Conservation (phyloP, 2,797 vertebrate genomes). For the Pangasius krempfi region DNA sequence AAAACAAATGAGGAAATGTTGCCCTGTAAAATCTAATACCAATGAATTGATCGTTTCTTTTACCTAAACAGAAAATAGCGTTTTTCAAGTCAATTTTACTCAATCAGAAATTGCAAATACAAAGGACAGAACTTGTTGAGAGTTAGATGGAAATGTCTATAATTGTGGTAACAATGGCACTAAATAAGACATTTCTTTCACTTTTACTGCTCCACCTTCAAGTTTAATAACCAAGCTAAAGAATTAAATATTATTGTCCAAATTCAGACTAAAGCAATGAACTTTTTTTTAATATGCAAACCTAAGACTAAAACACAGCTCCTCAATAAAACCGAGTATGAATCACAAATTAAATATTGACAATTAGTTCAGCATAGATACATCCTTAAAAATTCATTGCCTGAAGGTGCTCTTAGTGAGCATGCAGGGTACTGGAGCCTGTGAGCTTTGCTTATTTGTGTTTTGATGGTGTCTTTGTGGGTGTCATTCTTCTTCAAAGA, state of each 20-base stretch:
- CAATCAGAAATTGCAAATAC: neutral
- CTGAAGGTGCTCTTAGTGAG: neutral
- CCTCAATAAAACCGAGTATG: neutral
- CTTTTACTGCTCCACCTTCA: neutral
- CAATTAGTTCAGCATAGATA: neutral
- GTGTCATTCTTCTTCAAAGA: conserved; percentile 46
- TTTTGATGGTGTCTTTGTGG: conserved; percentile 51
- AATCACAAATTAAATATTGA: neutral
- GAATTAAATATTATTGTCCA: neutral
- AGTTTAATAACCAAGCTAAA: neutral
- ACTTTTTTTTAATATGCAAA: neutral
- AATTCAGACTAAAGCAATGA: neutral
- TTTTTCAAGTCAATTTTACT: neutral
- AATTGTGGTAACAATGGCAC: neutral
- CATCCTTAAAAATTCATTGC: neutral
- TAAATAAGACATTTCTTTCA: neutral
- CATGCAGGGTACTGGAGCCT: neutral
- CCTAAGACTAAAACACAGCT: neutral
- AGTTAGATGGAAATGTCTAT: neutral
- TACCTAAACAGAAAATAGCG: neutral
- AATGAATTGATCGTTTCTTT: conserved; percentile 18
- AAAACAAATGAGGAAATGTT: conserved; percentile 31
- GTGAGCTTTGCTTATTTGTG: conserved; percentile 6
- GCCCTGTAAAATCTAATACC: conserved; percentile 7
- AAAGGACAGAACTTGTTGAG: neutral